Conservation (phyloP, 1,140 invertebrate species). For the Tetranychus urticae region DNA sequence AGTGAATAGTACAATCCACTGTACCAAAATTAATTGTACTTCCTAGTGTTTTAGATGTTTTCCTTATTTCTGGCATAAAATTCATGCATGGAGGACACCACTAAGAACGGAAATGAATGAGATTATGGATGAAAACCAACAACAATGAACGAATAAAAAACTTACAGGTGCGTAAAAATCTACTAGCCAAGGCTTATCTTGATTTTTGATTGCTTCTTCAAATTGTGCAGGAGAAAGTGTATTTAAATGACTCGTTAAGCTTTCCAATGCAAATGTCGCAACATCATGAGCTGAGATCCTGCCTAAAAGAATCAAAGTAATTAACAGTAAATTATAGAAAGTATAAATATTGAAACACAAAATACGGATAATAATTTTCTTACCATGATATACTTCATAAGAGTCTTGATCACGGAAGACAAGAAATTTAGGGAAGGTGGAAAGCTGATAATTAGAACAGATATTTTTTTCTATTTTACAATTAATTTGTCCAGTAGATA, state of each 20-base stretch:
- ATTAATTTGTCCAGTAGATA: conserved; percentile 6
- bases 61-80: conserved; percentile 42
- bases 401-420: conserved; percentile 41
- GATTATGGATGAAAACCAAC: not conserved
- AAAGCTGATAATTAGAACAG: conserved; percentile 28
- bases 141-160: too few species aligned
- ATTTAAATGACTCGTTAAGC: conserved; percentile 32
- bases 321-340: too few species aligned
- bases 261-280: conserved; percentile 38
- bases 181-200: too few species aligned
- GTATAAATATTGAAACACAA: not conserved
- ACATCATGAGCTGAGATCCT: conserved; percentile 35
- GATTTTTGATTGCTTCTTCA: not conserved
- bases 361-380: conserved; percentile 1
- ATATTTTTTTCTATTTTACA: conserved; percentile 10
- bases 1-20: conserved; percentile 28
- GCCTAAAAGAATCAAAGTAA: conserved; percentile 17
- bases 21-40: conserved; percentile 35
- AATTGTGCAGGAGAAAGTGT: conserved; percentile 35
- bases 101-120: conserved; percentile 9
- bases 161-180: too few species aligned
- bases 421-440: conserved; percentile 40
- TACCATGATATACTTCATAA: conserved; percentile 42
- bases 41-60: conserved; percentile 29
- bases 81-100: conserved; percentile 60